Evolutionary conservation across 2,888 invertebrate genomes (phyloP).

Genomic region (Melanargia galathea): DNA sequence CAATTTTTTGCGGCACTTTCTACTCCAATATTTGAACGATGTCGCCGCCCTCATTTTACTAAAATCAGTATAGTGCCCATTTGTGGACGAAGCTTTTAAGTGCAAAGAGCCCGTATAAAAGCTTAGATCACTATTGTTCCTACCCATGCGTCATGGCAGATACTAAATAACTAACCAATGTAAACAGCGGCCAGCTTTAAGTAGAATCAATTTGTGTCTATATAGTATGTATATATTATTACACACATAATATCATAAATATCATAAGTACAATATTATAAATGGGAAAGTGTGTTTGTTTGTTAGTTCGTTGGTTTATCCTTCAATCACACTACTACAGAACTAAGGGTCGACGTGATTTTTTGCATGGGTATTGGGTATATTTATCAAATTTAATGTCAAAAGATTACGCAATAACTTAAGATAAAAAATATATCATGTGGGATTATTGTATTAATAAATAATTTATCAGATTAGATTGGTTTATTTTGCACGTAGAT

Average conservation of each 20-base stretch:
- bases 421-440: neutral
- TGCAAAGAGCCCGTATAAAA: neutral
- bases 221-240: too few species aligned
- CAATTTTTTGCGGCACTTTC: neutral
- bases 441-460: conserved; percentile 2
- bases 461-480: conserved; percentile 7
- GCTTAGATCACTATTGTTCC: neutral
- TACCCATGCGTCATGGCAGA: neutral
- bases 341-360: too few species aligned
- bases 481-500: neutral
- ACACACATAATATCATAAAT: too few species aligned
- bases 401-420: neutral
- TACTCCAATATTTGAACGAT: neutral
- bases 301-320: too few species aligned
- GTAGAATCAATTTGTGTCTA: too few species aligned
- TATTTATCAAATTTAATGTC: too few species aligned
- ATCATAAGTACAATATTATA: too few species aligned
- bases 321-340: too few species aligned
- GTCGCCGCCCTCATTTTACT: neutral
- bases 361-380: too few species aligned
- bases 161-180: neutral
- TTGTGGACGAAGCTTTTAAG: too few species aligned
- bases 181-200: neutral
- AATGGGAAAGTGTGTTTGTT: too few species aligned
- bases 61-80: neutral